Evolutionary conservation across 2,888 invertebrate species (phyloP).

Genomic region (Ennomos quercinarius): DNA sequence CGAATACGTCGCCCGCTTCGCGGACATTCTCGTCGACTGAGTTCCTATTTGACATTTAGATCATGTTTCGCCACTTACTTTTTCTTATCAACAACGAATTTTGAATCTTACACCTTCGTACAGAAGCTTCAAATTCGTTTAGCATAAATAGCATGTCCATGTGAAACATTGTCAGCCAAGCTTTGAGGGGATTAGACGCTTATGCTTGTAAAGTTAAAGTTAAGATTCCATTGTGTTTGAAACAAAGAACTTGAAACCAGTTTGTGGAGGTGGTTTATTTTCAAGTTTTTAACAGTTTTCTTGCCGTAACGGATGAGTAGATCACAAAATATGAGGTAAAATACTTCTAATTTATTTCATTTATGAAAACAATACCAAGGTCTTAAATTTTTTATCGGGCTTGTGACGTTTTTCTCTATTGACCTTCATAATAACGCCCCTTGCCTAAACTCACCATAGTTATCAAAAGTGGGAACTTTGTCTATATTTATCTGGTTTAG

Average conservation of each 20-base stretch:
- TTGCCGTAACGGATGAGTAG: conserved; percentile 18
- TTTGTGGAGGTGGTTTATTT: conserved; percentile 21
- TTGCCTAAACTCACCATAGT: no score
- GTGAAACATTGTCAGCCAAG: conserved; percentile 13
- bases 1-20: conserved; percentile 37
- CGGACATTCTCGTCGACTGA: conserved; percentile 53
- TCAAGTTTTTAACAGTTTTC: conserved; percentile 33
- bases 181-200: conserved; percentile 13
- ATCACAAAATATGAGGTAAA: neutral
- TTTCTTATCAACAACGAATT: conserved; percentile 15
- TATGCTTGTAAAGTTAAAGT: neutral
- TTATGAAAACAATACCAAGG: no score
- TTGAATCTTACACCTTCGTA: neutral
- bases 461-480: no score
- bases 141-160: neutral
- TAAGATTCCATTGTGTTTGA: conserved; percentile 7
- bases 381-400: no score
- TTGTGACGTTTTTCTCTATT: no score
- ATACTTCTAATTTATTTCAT: no score
- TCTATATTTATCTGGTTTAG: no score
- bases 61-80: conserved; percentile 35
- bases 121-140: conserved; percentile 28
- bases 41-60: conserved; percentile 46
- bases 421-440: no score
- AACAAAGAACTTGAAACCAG: conserved; percentile 36